phyloP scores from a whole-genome alignment of 2,888 invertebrate species.

The Limenitis camilla region DNA sequence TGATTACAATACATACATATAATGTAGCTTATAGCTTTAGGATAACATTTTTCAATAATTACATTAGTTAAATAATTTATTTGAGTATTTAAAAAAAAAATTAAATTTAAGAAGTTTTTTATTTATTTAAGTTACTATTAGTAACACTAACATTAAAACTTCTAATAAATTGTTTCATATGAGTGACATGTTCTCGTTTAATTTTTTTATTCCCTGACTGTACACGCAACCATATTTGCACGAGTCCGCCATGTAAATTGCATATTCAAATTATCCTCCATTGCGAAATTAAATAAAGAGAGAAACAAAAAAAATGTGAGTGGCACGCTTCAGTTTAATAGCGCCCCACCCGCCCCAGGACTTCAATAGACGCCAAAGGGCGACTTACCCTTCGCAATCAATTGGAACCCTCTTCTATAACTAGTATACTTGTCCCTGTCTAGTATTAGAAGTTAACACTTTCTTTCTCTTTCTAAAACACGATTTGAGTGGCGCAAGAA shows the following conservation, averaged over 20 bases:
- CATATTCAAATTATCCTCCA: slow-evolving; percentile 68
- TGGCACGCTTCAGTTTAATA: slow-evolving; percentile 47
- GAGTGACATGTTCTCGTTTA: no score
- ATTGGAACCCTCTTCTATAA: slow-evolving; percentile 61
- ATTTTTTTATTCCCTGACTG: no score
- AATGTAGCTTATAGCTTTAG: no score
- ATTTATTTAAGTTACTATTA: no score
- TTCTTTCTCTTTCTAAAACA: slow-evolving; percentile 40
- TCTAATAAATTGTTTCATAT: no score
- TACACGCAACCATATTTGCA: slow-evolving; percentile 20
- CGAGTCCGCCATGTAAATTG: slow-evolving; percentile 55
- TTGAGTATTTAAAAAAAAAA: no score
- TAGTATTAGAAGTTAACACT: slow-evolving; percentile 21
- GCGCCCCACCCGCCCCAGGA: slow-evolving; percentile 60
- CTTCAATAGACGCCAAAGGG: slow-evolving; percentile 56
- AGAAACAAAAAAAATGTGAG: slow-evolving; percentile 64
- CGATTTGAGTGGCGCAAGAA: slow-evolving; percentile 45
- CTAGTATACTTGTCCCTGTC: slow-evolving; percentile 38
- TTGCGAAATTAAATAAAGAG: slow-evolving; percentile 69
- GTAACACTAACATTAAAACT: no score
- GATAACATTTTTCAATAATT: no score
- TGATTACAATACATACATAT: no score
- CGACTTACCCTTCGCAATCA: slow-evolving; percentile 66
- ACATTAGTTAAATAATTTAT: no score
- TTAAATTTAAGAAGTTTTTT: no score